Evolutionary conservation across 2,888 invertebrate species (phyloP), one percentile per base, ranked within the genome.

Genomic region (Rhamphomyia laevipes): DNA sequence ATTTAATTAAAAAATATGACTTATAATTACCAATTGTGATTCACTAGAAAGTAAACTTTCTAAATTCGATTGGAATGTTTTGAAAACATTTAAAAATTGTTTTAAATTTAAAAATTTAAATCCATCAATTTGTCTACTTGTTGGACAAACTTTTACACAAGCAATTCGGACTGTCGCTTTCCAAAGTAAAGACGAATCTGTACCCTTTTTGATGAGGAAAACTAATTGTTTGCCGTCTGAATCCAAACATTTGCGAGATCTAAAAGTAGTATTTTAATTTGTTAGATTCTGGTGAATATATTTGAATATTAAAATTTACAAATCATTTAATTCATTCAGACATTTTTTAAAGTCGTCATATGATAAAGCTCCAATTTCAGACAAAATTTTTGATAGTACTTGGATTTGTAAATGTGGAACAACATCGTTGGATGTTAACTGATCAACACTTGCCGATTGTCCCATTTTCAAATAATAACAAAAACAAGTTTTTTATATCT

Each of bases 151-250:
- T 68, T 77, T 77, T n/a, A 78, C 73, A 58, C 80, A 80, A 27
- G 76, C 78, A 56, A 84, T 77, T 62, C 77, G 73, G 1, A 83
- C 77, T 2, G 80, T 81, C 1, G 78, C 80, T 62, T 81, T 82
- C 84, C 84, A 84, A 33, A 83, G 68, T 21, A 81, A 61, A 1
- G 80, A 74, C 0, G 75, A 70, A 61, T 82, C 81, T 4, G 79
- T 76, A 4, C 80, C 81, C 54, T 74, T 75, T 60, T 80, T 79
- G 2, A 84, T 74, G 43, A 77, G 75, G 68, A 84, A 84, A 37
- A 80, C 65, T 27, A 83, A 63, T 60, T 77, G 78, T 59, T 80
- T 79, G 1, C 81, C 81, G 57, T 74, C 72, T 5, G 73, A 65
- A 64, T 80, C 80, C 52, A 77, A 71, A 57, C 77, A 80, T 57